Evolutionary conservation across 2,797 vertebrate species (phyloP), one percentile per base, ranked within the genome.

Genomic region (Phyllotis vaccarum): DNA sequence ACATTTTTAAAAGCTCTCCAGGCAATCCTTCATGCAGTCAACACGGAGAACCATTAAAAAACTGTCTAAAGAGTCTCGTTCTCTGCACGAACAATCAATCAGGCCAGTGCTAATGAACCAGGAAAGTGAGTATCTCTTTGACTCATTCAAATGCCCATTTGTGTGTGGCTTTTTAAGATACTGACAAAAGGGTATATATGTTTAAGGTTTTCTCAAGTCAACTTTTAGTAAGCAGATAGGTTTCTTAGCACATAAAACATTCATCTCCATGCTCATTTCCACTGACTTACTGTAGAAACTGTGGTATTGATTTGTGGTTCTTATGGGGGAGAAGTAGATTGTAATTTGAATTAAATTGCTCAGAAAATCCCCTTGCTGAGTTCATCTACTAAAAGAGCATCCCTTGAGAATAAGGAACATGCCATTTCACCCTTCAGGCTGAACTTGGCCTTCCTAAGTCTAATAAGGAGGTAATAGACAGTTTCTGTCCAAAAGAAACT

Each of bases 291-390:
- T 91, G 60, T 16, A 88, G 93, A 97, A 95, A 86, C 62, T 70
- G 24, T 62, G 68, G 5, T 94, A 94, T 96, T 95, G 97, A 96
- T 95, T 68, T 95, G 91, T 95, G 82, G 92, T 81, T 80, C 21
- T 89, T 68, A 54, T 13, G 78, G 19, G 22, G 29, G 34, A 95
- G 76, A 85, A 96, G 60, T 81, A 80, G 86, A 93, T 76, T 94
- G 58, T 88, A 94, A 93, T 96, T 96, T 72, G 88, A 97, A 91
- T 93, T 46, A 94, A 93, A 97, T 94, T 96, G 62, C 54, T 97
- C 46, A 86, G 94, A 97, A 97, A 96, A 95, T 93, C 91, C 40
- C 75, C 90, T 52, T 82, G 40, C 22, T 74, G 29, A 92, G 52
- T 56, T 43, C 13, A 22, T 93, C 64, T 93, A 22, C 68, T 87